phyloP scores from a whole-genome alignment of 2,888 invertebrate genomes.

The Tetranychus piercei region DNA sequence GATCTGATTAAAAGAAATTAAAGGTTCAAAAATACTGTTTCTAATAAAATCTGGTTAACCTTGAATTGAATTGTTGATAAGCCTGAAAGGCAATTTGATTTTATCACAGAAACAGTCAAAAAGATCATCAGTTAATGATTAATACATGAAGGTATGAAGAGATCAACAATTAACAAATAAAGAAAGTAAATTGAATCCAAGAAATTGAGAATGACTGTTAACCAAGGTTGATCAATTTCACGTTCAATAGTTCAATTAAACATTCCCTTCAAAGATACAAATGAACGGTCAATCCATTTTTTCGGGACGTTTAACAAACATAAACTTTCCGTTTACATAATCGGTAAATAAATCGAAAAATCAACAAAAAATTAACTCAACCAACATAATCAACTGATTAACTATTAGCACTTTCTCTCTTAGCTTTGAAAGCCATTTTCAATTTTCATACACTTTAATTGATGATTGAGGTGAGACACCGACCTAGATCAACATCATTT shows the following conservation, averaged over 20 bases:
- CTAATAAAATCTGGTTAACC: neutral
- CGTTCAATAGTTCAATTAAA: too few relatives aligned
- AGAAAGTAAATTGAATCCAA: too few relatives aligned
- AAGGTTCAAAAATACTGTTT: neutral
- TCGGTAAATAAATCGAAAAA: neutral
- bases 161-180: too few relatives aligned
- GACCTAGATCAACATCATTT: neutral
- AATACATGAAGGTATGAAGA: too few relatives aligned
- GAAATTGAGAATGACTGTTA: too few relatives aligned
- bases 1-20: neutral
- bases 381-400: neutral
- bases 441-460: neutral
- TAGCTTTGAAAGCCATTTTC: neutral
- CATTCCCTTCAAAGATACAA: too few relatives aligned
- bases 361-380: neutral
- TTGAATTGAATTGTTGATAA: neutral
- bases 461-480: neutral
- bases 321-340: neutral
- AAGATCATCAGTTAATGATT: too few relatives aligned
- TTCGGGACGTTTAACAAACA: too few relatives aligned
- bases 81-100: neutral
- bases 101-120: too few relatives aligned
- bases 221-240: too few relatives aligned
- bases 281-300: too few relatives aligned
- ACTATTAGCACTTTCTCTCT: neutral